Evolutionary conservation across 1,140 invertebrate genomes (phyloP).

Genomic region (Tyrophagus putrescentiae): DNA sequence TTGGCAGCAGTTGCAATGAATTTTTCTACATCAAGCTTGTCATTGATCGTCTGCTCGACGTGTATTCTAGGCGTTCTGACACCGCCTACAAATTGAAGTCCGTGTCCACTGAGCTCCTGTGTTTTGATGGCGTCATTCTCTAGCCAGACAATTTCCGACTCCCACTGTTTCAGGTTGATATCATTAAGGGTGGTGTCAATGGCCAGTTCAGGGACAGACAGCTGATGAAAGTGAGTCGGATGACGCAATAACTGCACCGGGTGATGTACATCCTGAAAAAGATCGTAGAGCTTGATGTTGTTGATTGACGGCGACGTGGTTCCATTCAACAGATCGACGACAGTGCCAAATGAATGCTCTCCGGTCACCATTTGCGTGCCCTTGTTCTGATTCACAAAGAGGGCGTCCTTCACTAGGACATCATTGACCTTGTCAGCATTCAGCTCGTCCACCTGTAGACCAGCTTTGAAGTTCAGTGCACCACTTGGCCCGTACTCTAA

Average conservation of each 20-base stretch:
- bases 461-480: background rate
- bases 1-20: background rate
- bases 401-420: background rate
- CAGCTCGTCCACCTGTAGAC: background rate
- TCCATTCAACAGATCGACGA: background rate
- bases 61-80: background rate
- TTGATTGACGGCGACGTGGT: background rate
- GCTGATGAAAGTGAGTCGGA: background rate
- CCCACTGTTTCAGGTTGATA: background rate
- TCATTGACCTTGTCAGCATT: background rate
- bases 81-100: background rate
- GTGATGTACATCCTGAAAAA: background rate
- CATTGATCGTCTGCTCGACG: background rate
- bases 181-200: background rate
- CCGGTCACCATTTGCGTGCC: too few relatives aligned
- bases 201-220: background rate
- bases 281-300: background rate
- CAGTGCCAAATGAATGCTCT: too few relatives aligned
- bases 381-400: too few relatives aligned
- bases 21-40: background rate
- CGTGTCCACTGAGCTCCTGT: background rate
- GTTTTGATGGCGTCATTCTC: background rate
- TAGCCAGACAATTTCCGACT: constrained; percentile 1
- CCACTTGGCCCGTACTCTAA: background rate
- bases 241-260: background rate